Conservation (phyloP, 1,140 invertebrate species). For the Wasmannia auropunctata region DNA sequence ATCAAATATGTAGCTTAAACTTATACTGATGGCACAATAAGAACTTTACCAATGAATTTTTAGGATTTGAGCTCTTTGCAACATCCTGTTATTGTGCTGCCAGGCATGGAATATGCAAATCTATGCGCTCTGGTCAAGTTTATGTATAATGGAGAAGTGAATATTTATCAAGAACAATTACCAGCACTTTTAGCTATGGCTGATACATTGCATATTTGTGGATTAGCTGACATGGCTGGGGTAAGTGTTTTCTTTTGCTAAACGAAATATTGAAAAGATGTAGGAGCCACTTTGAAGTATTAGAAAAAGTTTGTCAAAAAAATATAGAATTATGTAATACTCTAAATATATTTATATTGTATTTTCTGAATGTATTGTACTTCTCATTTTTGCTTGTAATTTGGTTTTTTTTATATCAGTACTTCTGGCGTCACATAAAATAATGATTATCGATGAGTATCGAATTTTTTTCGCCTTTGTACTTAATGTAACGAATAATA, state of each 20-base stretch:
- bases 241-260: conserved; percentile 81
- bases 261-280: conserved; percentile 27
- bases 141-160: conserved; percentile 97
- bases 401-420: conserved; percentile 11
- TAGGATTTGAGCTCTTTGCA: conserved; percentile 89
- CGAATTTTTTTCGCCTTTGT: background rate
- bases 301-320: conserved; percentile 38
- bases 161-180: conserved; percentile 93
- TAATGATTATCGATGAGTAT: too few species aligned
- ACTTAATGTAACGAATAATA: conserved; percentile 4
- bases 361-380: conserved; percentile 41
- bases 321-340: conserved; percentile 5
- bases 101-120: conserved; percentile 92
- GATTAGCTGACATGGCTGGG: conserved; percentile 92
- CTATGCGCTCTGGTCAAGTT: conserved; percentile 94
- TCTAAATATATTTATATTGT: conserved; percentile 39
- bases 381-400: conserved; percentile 17
- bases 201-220: conserved; percentile 93
- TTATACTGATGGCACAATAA: background rate
- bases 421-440: conserved; percentile 13
- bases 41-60: conserved; percentile 66
- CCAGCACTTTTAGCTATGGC: conserved; percentile 93
- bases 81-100: conserved; percentile 93
- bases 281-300: conserved; percentile 4
- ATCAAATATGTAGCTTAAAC: background rate